Evolutionary conservation across 2,113 vertebrate genomes (phyloP).

Genomic region (Carlito syrichta): DNA sequence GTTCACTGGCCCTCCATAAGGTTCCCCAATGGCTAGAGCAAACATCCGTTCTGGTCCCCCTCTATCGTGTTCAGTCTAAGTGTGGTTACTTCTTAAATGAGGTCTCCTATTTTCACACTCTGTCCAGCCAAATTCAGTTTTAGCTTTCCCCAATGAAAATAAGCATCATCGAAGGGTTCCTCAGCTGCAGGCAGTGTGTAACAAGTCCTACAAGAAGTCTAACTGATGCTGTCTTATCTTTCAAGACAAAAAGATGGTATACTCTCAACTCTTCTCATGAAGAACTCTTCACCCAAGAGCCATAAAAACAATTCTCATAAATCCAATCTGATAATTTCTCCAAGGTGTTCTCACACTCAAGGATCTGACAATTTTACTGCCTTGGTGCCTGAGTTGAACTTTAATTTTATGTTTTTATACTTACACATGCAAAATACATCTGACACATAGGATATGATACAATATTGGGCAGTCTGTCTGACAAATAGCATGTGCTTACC

Average conservation of each 20-base stretch:
- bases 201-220: not conserved
- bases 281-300: not conserved
- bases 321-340: not conserved
- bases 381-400: not conserved
- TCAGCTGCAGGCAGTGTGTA: fast-evolving
- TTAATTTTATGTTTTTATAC: not conserved
- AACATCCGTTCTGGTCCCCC: not conserved
- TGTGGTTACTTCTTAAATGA: not conserved
- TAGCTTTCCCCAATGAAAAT: not conserved
- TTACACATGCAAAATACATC: not conserved
- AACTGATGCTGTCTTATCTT: not conserved
- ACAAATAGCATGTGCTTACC: not conserved
- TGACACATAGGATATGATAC: not conserved
- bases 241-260: not conserved
- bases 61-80: not conserved
- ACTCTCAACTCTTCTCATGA: not conserved
- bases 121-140: not conserved
- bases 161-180: not conserved
- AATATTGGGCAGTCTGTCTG: too few relatives aligned
- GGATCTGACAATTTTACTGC: not conserved
- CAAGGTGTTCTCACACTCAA: not conserved
- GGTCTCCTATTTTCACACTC: not conserved
- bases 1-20: not conserved
- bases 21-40: not conserved
- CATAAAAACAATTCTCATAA: not conserved